These are phyloP conservation scores for Bursaphelenchus mucronatus DNA, from an alignment of 1,140 invertebrate species.

Conservation along the genomic window DNA sequence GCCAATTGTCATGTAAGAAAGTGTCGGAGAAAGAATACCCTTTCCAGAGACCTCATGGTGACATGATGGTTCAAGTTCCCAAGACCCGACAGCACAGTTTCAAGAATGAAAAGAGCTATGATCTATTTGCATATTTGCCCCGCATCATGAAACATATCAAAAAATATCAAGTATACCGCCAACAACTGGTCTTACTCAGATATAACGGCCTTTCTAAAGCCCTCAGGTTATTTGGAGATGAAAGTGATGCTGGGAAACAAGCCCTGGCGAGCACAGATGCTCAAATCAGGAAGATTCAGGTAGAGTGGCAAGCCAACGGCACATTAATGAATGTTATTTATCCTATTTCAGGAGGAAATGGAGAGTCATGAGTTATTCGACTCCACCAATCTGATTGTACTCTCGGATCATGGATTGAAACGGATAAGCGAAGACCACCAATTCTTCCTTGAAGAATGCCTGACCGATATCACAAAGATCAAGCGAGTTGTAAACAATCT, in stretches of 20 bases:
- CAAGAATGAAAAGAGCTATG: conserved; percentile 37
- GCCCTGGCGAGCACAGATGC: conserved; percentile 46
- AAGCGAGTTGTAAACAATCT: conserved; percentile 55
- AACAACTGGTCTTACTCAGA: conserved; percentile 50
- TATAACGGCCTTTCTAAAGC: conserved; percentile 51
- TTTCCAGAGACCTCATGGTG: conserved; percentile 49
- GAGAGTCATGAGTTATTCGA: conserved; percentile 41
- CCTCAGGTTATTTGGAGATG: conserved; percentile 42
- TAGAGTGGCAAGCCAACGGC: neutral
- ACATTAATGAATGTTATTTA: conserved; percentile 1
- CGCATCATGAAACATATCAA: conserved; percentile 53
- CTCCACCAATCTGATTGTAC: conserved; percentile 56
- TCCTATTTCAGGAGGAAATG: conserved; percentile 43
- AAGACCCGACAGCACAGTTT: conserved; percentile 46
- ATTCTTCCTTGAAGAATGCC: conserved; percentile 58
- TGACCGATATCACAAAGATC: conserved; percentile 51
- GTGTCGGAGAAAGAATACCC: conserved; percentile 8
- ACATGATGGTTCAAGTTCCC: conserved; percentile 58
- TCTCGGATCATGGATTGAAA: conserved; percentile 56
- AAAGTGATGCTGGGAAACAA: conserved; percentile 41
- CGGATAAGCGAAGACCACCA: conserved; percentile 55
- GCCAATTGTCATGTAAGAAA: conserved; percentile 54
- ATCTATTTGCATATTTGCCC: conserved; percentile 45
- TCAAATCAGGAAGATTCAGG: conserved; percentile 46
- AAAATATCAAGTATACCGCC: conserved; percentile 55